Evolutionary conservation across 2,113 vertebrate genomes (phyloP), one percentile per base, ranked within the genome.

Genomic region (Megaleporinus macrocephalus): DNA sequence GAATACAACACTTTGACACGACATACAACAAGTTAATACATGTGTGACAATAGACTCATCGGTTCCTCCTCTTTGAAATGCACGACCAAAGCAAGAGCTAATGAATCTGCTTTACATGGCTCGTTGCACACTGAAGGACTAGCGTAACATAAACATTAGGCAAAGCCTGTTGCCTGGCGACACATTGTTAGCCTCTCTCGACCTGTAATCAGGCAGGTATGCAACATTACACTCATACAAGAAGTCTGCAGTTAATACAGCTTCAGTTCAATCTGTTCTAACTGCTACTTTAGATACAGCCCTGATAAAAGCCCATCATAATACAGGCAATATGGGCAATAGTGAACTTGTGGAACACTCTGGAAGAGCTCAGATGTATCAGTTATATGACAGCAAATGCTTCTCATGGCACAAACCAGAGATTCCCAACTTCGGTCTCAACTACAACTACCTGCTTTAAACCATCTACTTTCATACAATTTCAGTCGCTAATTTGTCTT

Each of bases 101-200:
- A 69, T 69, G 66, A 41, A 69, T 20, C 18, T 68, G 18, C 7
- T 36, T 41, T 44, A 41, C 11, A n/a, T 44, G 66, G 36, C 10
- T 44, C 33, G 13, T n/a, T 69, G 66, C 18, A 44, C 66, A 41
- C 12, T 41, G 33, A 69, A 41, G 66, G 66, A 69, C 66, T 41
- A 10, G 22, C 44, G n/a, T 44, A 69, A 69, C 36, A 41, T 69
- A 69, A 69, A 69, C 66, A 69, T 69, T 44, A 69, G 66, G 33
- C 7, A 24, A 69, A n/a, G 33, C 33, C 33, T 44, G 66, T 44
- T 69, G 33, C 66, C 20, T 44, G 33, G 66, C n/a, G 24, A 69
- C 20, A 69, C 66, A 36, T 20, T 44, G 15, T 36, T 33, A 33
- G 30, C 20, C 66, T 69, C 20, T 44, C 66, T 41, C 7, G 33